Base-by-base conservation (phyloP, 2,113 vertebrate genomes). In the Caranx melampygus region DNA sequence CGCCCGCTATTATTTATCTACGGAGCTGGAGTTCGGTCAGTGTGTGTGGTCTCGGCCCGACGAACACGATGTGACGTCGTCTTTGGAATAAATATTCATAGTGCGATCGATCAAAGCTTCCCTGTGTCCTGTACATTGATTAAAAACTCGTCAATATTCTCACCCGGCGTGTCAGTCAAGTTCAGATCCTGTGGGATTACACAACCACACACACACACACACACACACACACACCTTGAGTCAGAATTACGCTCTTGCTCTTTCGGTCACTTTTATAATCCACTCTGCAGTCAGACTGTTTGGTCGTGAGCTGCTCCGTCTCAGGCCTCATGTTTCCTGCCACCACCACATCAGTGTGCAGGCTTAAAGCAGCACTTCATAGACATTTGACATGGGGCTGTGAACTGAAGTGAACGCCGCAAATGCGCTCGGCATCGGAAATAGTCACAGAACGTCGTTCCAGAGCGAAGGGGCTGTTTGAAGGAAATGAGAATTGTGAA, bases 1-100 rank as follows among this genome's bases (percentile, higher is more conserved):
- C 44, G 45, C 7, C 66, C 42, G 14, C 21, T 55, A 69, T 66
- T 64, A 66, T 40, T 78, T 51, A 75, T 82, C 69, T 26, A 26
- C 26, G 26, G 66, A 35, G 34, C 21, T 57, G n/a, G n/a, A n/a
- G 16, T 51, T 37, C 12, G 54, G 62, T 75, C 59, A 26, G 44
- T 65, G 34, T 70, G 66, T 65, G 34, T 70, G 66, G 12, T 67
- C 47, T 72, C 58, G 58, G 40, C 12, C 42, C 49, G n/a, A 65
- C 54, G 20, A 59, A 58, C 60, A 58, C 35, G 14, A 69, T 58
- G 72, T 42, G 14, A 69, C 54, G 72, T 18, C 47, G 3, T 44
- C 34, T 65, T 58, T 40, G 40, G 31, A 55, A 51, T 59, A 49
- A 54, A 76, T 72, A 81, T 42, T 75, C 33, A 67, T 20, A 20